Evolutionary conservation across 1,140 invertebrate species (phyloP).

Genomic region (Melipona quadrifasciata): DNA sequence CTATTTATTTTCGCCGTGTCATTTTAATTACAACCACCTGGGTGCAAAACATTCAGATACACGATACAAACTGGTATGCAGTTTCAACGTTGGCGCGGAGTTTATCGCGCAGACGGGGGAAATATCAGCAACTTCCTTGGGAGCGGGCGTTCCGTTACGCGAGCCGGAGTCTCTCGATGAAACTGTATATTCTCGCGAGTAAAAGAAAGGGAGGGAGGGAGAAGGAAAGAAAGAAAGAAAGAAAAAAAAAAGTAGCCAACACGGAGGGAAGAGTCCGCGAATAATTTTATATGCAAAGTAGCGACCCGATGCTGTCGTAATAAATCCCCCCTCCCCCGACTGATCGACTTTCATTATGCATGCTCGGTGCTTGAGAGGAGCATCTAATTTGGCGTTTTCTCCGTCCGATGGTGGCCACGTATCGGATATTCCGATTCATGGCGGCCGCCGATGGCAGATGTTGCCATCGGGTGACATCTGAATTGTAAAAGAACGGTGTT

Average conservation of each 20-base stretch:
- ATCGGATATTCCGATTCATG: slow-evolving; percentile 66
- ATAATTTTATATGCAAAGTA: slow-evolving; percentile 61
- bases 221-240: too few species aligned
- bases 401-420: slow-evolving; percentile 31
- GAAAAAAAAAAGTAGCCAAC: background rate
- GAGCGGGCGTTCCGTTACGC: too few species aligned
- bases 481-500: slow-evolving; percentile 74
- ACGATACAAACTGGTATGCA: background rate
- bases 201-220: too few species aligned
- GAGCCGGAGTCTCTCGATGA: background rate
- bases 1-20: too few species aligned
- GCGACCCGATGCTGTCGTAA: slow-evolving; percentile 47
- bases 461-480: slow-evolving; percentile 68
- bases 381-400: slow-evolving; percentile 66
- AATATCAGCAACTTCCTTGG: background rate
- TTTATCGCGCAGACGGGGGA: background rate
- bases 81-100: background rate
- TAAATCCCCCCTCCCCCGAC: slow-evolving; percentile 64
- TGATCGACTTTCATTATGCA: slow-evolving; percentile 65
- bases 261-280: background rate
- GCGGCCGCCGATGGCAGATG: slow-evolving; percentile 69
- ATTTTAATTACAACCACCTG: too few species aligned
- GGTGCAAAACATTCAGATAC: background rate
- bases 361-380: slow-evolving; percentile 45
- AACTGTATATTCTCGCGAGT: background rate